Evolutionary conservation across 1,140 invertebrate species (phyloP).

Genomic region (Polypedilum pembai): DNA sequence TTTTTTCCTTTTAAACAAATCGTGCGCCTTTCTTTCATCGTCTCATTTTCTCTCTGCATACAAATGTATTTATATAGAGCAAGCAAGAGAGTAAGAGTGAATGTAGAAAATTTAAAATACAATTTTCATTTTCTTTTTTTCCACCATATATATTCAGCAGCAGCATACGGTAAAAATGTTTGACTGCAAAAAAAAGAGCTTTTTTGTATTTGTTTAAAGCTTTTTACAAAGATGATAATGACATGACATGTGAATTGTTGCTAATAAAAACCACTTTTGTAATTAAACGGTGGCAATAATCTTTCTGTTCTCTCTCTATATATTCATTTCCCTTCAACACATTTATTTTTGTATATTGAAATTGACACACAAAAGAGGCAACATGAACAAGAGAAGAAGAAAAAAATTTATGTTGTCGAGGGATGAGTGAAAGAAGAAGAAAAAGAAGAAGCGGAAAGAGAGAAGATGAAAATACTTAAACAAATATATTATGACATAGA

Average conservation of each 20-base stretch:
- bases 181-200: neutral
- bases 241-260: neutral
- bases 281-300: slow-evolving; percentile 18
- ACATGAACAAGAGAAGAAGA: neutral
- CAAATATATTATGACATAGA: slow-evolving; percentile 27
- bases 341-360: neutral
- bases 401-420: neutral
- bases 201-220: neutral
- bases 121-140: too few species aligned
- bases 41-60: too few species aligned
- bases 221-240: neutral
- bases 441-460: slow-evolving; percentile 6
- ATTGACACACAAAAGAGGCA: slow-evolving; percentile 5
- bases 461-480: slow-evolving; percentile 5
- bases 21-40: too few species aligned
- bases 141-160: too few species aligned
- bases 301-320: neutral
- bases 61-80: too few species aligned
- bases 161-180: too few species aligned
- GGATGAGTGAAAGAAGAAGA: slow-evolving; percentile 10
- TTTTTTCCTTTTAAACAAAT: too few species aligned
- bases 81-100: too few species aligned
- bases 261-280: slow-evolving; percentile 18
- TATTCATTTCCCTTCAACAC: slow-evolving; percentile 3
- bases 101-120: too few species aligned